Base-by-base conservation (phyloP, 2,797 vertebrate species). In the Allobates femoralis region DNA sequence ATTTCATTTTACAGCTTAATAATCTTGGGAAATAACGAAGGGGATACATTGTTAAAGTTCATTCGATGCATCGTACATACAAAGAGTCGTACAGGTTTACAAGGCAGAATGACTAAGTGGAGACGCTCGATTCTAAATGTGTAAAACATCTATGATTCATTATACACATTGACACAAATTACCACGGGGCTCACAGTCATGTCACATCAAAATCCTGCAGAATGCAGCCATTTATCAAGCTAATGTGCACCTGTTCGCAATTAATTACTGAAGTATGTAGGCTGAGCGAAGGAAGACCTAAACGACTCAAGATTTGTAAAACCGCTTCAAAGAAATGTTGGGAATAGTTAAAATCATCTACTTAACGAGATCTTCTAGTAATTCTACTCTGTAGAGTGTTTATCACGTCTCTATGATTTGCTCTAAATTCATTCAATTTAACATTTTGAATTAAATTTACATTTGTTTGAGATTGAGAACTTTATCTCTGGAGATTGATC, bases 211-310 rank as follows among this genome's bases (percentile, higher is more conserved):
- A 81, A 76, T 76, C 56, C 51, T 73, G 23, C 69, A 64, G 53
- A 79, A 83, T 53, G 55, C 28, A 83, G 66, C 21, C 64, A 74
- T 84, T 87, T 84, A 87, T 79, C 81, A 84, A 79, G 55, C 66
- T 73, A 87, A 80, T 84, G 66, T 84, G 86, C 86, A 87, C 86
- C 86, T 87, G 86, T 64, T 84, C 80, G 37, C 81, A 73, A 87
- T 84, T 87, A 87, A 84, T 87, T 87, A 79, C 81, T 37, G 46
- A 62, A 56, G 28, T 78, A 32, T 41, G 86, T 84, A 64, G 81
- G 81, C 46, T 79, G 81, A 71, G 53, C 16, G 64, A 67, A 71
- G 75, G 56, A 74, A 74, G 51, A 58, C 50, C 64, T 73, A 87
- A 83, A 53, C 37, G 37, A 76, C 55, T 41, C 30, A 87, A 74